These are phyloP conservation scores for Muscicapa comitata DNA, from an alignment of 2,797 vertebrate species.

Conservation along the genomic window DNA sequence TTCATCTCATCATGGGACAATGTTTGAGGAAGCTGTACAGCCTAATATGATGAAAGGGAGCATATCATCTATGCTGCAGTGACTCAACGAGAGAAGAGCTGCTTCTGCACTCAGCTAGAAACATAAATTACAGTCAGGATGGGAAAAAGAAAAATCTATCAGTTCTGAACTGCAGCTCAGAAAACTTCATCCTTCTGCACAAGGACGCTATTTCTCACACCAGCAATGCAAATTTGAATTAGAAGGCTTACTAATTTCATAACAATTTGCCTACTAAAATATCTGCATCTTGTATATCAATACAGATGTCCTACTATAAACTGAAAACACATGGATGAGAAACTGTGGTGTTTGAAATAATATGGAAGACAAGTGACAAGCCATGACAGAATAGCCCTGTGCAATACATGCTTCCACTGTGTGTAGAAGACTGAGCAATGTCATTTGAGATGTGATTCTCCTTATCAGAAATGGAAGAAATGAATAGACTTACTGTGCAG, in stretches of 20 bases:
- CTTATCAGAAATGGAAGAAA: background rate
- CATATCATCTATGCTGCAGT: background rate
- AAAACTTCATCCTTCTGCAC: background rate
- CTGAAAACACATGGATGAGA: background rate
- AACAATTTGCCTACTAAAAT: background rate
- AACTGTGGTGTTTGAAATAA: background rate
- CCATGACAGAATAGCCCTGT: background rate
- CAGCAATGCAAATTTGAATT: background rate
- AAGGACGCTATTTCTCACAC: background rate
- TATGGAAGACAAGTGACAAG: background rate
- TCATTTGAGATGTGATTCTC: background rate
- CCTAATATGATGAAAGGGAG: background rate
- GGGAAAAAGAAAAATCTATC: background rate
- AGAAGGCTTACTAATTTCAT: background rate
- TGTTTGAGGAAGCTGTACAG: background rate
- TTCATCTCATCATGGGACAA: background rate
- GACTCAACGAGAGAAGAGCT: background rate
- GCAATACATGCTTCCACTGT: background rate
- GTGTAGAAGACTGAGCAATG: background rate
- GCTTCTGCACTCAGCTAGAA: background rate
- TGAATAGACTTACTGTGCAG: constrained; percentile 85
- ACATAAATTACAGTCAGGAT: background rate
- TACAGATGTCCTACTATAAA: background rate
- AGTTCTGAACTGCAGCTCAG: background rate
- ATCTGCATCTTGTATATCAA: background rate